phyloP scores from a whole-genome alignment of 1,140 invertebrate species.

The Rhopalosiphum maidis region DNA sequence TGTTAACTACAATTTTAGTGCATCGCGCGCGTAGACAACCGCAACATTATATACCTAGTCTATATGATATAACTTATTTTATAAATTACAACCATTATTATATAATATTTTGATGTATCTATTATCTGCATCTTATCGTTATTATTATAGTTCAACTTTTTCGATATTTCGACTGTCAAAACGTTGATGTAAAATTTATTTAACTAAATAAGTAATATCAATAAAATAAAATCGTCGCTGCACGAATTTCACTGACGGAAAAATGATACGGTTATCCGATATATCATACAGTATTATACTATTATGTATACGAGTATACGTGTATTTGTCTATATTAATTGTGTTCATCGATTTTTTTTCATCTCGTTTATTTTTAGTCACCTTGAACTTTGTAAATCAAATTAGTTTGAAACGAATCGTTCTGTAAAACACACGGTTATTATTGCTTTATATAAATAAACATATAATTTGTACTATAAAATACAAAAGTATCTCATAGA shows the following conservation, averaged over 20 bases:
- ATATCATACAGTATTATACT: neutral
- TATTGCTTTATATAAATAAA: no score
- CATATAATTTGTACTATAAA: neutral
- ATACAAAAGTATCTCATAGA: neutral
- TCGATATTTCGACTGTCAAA: neutral
- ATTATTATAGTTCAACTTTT: neutral
- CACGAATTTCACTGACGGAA: neutral
- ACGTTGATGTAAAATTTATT: neutral
- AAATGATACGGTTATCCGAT: constrained; percentile 8
- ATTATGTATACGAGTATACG: no score
- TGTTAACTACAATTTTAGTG: neutral
- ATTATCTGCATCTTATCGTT: neutral
- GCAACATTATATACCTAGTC: neutral
- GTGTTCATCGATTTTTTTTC: neutral
- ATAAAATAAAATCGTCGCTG: neutral
- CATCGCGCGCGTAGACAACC: neutral
- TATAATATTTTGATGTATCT: neutral
- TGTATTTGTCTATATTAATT: constrained; percentile 3
- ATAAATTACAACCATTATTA: neutral
- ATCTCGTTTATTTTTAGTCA: neutral
- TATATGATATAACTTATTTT: no score
- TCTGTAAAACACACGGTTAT: neutral
- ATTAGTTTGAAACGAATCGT: neutral
- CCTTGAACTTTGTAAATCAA: constrained; percentile 25
- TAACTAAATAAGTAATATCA: neutral